Base-by-base conservation (phyloP, 1,140 invertebrate genomes). In the Pseudomyrmex pallidus region DNA sequence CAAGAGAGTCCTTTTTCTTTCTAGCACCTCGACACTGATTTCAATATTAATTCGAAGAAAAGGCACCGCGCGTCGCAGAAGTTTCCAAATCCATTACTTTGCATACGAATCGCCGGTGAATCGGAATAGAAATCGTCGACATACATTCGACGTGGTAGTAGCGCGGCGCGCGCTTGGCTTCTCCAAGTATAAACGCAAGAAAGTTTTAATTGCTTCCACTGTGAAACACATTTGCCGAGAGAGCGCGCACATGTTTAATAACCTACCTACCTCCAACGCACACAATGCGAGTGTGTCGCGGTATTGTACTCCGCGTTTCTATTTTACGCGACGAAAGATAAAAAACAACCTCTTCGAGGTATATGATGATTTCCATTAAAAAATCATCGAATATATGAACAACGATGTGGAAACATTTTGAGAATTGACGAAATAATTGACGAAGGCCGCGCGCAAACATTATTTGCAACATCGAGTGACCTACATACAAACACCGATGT, bases 11-110 rank as follows among this genome's bases (percentile, higher is more conserved):
- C 48, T 25, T 84, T 78, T 59, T 68, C 73, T 62, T 72, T 50
- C 35, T 68, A 46, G 70, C 73, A n/a, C 44, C 61, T 82, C 74
- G 74, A 50, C 62, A 57, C 56, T 46, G 57, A 66, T 62, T 35
- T 62, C 59, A 68, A 59, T 87, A 87, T 86, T 86, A 86, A 87
- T 87, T 87, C 83, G 22, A 68, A 61, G 62, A 50, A 68, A 62
- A 22, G 62, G 54, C 63, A 25, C 50, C n/a, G 48, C n/a, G 48
- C 48, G 8, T 50, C 20, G 48, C 56, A 67, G 59, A 63, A 82
- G 57, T 70, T 80, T 70, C 52, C 54, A 67, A 59, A 82, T 46
- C 62, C 73, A 59, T 86, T 86, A 74, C 62, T 87, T 87, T 84
- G 82, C 85, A 86, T 87, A 74, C 80, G 85, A 86, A 87, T 87